A percentile compares a stretch with the other conserved stretches of the same genome.
These are phyloP conservation scores for Anniella stebbinsi DNA, from an alignment of 2,797 vertebrate species.

Conservation along the genomic window DNA sequence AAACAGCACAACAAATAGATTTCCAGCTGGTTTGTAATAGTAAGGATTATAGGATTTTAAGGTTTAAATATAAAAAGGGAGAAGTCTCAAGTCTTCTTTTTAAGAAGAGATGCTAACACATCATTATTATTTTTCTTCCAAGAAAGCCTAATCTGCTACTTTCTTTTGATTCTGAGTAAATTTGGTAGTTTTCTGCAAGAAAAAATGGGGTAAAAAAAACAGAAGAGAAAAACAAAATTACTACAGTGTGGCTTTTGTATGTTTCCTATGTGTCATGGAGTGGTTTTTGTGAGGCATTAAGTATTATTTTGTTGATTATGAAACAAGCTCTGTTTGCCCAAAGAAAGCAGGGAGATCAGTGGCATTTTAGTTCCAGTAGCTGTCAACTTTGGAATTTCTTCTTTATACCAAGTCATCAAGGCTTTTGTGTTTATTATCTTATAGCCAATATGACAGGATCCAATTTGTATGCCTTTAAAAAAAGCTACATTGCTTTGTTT, in stretches of 20 bases:
- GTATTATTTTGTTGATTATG: conserved; percentile 59
- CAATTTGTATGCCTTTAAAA: conserved; percentile 52
- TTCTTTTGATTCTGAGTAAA: conserved; percentile 71
- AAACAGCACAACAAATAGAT: not conserved
- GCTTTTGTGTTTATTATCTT: conserved; percentile 54
- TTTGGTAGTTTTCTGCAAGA: conserved; percentile 69
- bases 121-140: conserved; percentile 44
- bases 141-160: conserved; percentile 36
- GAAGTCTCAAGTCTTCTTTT: conserved; percentile 47
- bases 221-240: conserved; percentile 26
- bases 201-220: conserved; percentile 61
- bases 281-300: conserved; percentile 54
- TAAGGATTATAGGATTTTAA: not conserved
- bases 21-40: not conserved
- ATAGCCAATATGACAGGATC: conserved; percentile 46
- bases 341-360: conserved; percentile 58
- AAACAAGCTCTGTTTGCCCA: conserved; percentile 47
- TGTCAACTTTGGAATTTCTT: conserved; percentile 48
- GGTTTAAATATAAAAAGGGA: conserved; percentile 49
- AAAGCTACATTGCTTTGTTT: conserved; percentile 13
- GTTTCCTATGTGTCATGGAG: conserved; percentile 46
- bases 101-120: conserved; percentile 24
- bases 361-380: conserved; percentile 44
- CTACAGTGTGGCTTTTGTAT: conserved; percentile 37
- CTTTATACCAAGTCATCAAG: conserved; percentile 48